phyloP scores from a whole-genome alignment of 2,797 vertebrate species.

The Mormyrops boulengeri region DNA sequence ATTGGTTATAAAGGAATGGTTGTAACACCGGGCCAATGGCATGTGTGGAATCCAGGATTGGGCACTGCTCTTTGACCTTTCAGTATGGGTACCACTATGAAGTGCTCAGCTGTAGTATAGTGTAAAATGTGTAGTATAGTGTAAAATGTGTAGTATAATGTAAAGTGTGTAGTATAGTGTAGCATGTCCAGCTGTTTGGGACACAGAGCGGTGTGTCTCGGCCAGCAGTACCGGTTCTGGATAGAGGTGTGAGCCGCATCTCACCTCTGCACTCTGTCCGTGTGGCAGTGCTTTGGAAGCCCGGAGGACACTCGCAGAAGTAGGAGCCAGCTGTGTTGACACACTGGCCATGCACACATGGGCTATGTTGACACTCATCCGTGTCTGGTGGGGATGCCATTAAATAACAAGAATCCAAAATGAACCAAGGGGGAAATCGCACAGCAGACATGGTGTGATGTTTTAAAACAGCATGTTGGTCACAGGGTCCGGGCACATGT shows the following conservation, averaged over 20 bases:
- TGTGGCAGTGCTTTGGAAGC: conserved; percentile 86
- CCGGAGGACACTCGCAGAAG: conserved; percentile 82
- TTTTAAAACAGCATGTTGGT: neutral
- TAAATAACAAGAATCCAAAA: neutral
- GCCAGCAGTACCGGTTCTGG: neutral
- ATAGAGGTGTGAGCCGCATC: neutral
- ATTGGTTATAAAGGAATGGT: neutral
- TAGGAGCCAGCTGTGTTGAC: conserved; percentile 89
- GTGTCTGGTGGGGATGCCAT: conserved; percentile 63
- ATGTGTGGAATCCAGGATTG: neutral
- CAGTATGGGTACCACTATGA: neutral
- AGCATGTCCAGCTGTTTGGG: neutral
- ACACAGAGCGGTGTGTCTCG: neutral
- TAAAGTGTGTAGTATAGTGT: neutral
- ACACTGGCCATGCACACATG: conserved; percentile 85
- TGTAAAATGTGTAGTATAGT: neutral
- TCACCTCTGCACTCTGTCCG: conserved; percentile 88
- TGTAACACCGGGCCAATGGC: neutral
- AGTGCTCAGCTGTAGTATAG: neutral
- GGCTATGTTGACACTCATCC: conserved; percentile 85
- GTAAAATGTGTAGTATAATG: neutral
- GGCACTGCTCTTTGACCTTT: neutral
- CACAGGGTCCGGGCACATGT: neutral
- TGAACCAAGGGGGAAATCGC: neutral
- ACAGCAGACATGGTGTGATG: neutral